phyloP scores from a whole-genome alignment of 2,888 invertebrate genomes.

The Apodemia mormo region DNA sequence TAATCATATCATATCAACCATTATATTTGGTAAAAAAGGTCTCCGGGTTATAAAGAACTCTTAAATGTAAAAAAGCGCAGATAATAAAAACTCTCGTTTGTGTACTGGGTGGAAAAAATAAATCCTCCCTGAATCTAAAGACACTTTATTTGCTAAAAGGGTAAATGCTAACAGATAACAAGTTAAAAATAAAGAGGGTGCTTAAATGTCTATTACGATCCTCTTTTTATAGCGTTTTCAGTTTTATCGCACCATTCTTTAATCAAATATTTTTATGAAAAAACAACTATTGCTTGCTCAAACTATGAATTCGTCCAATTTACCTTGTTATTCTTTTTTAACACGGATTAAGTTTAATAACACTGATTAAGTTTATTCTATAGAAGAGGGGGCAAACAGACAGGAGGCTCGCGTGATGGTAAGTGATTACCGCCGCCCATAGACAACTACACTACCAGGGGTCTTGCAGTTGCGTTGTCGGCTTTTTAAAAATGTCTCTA shows the following conservation, averaged over 20 bases:
- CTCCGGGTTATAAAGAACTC: neutral
- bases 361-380: too few species aligned
- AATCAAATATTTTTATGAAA: neutral
- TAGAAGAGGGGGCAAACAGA: too few species aligned
- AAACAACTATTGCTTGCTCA: too few species aligned
- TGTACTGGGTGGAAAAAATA: slow-evolving; percentile 13
- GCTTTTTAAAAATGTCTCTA: too few species aligned
- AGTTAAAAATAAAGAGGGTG: slow-evolving; percentile 16
- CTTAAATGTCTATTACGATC: slow-evolving; percentile 10
- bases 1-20: too few species aligned
- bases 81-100: neutral
- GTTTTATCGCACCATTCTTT: neutral
- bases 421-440: too few species aligned
- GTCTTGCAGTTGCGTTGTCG: too few species aligned
- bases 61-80: neutral
- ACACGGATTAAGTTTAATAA: too few species aligned
- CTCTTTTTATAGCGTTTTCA: neutral
- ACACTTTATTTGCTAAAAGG: slow-evolving; percentile 11
- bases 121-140: slow-evolving; percentile 1
- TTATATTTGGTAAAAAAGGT: neutral
- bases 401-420: too few species aligned
- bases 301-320: too few species aligned
- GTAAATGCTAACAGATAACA: slow-evolving; percentile 14
- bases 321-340: too few species aligned
- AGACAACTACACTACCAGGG: too few species aligned